These are phyloP conservation scores for Harpalus rufipes DNA, from an alignment of 2,888 invertebrate species.

Conservation along the genomic window DNA sequence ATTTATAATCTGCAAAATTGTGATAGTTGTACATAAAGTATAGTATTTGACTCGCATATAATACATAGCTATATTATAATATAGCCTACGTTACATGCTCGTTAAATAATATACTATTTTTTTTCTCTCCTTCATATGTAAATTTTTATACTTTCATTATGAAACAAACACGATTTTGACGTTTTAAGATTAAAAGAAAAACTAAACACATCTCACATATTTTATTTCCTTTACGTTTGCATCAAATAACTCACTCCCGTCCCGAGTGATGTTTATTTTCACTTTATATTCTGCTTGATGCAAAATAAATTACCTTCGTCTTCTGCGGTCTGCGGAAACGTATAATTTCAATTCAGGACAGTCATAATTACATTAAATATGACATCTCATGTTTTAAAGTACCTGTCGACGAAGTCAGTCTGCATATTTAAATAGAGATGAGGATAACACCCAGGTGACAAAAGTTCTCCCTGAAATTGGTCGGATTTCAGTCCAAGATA, in stretches of 20 bases:
- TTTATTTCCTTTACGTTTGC: not conserved
- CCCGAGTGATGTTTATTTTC: not conserved
- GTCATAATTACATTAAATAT: slow-evolving; percentile 8
- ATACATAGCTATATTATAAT: too few relatives aligned
- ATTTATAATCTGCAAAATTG: too few relatives aligned
- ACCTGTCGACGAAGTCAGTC: slow-evolving; percentile 13
- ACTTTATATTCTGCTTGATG: slow-evolving; percentile 2
- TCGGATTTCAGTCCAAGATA: slow-evolving; percentile 32
- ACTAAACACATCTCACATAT: not conserved
- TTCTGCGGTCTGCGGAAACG: not conserved
- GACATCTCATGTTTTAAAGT: slow-evolving; percentile 23
- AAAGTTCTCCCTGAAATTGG: slow-evolving; percentile 19
- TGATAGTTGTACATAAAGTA: too few relatives aligned
- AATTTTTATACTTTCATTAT: too few relatives aligned
- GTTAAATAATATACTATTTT: too few relatives aligned
- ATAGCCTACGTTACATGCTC: too few relatives aligned
- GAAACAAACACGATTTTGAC: not conserved
- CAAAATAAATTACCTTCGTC: slow-evolving; percentile 1
- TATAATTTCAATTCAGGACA: not conserved
- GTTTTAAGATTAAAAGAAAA: not conserved
- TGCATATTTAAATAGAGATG: slow-evolving; percentile 49
- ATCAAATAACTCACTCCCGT: not conserved
- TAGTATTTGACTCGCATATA: too few relatives aligned
- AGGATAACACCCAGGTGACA: slow-evolving; percentile 55
- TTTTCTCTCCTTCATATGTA: too few relatives aligned